Conservation (phyloP, 2,888 invertebrate genomes). For the Hemithea aestivaria region DNA sequence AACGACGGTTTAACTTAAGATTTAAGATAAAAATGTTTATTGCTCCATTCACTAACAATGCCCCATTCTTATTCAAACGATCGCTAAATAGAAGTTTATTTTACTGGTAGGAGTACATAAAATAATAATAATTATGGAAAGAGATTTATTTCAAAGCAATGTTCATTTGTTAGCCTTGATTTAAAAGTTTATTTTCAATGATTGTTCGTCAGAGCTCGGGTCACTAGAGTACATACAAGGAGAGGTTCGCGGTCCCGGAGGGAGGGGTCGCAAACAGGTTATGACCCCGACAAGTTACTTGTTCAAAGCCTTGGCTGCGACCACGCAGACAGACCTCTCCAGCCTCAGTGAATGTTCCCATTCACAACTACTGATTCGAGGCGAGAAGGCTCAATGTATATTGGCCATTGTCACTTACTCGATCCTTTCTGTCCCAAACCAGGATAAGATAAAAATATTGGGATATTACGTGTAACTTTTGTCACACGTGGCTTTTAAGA, state of each 20-base stretch:
- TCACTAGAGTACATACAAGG: conserved; percentile 67
- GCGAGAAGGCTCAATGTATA: conserved; percentile 35
- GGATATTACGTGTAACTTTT: conserved; percentile 50
- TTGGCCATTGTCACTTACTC: conserved; percentile 46
- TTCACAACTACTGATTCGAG: conserved; percentile 27
- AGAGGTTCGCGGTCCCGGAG: conserved; percentile 61
- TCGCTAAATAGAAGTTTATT: no score
- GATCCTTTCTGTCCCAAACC: conserved; percentile 65
- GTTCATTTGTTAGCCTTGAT: conserved; percentile 8
- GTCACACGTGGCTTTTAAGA: conserved; percentile 40
- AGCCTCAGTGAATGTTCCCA: conserved; percentile 38
- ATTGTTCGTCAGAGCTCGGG: conserved; percentile 51
- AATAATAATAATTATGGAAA: no score
- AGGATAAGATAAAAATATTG: conserved; percentile 73
- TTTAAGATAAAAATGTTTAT: no score
- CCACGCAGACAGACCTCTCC: conserved; percentile 53
- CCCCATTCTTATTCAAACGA: no score
- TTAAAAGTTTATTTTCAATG: conserved; percentile 35
- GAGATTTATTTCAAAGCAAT: no score
- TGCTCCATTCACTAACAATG: no score
- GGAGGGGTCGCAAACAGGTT: conserved; percentile 79
- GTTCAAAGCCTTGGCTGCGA: conserved; percentile 63
- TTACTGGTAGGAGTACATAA: no score
- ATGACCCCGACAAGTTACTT: conserved; percentile 78
- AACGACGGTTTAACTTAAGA: no score